Evolutionary conservation across 2,888 invertebrate genomes (phyloP).

Genomic region (Eurytoma californica): DNA sequence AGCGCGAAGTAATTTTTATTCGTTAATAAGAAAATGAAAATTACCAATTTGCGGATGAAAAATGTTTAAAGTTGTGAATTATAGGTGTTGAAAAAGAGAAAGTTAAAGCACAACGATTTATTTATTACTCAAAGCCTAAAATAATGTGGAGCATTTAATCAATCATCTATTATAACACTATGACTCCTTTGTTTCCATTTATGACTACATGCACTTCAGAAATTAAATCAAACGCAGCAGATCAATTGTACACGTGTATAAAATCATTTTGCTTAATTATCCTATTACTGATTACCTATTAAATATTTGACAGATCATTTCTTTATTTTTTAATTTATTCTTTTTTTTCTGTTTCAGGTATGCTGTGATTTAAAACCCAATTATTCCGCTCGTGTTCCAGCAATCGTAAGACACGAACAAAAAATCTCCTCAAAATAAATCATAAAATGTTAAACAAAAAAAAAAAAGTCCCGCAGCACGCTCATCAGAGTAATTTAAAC

Average conservation of each 20-base stretch:
- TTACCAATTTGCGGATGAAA: too few species aligned
- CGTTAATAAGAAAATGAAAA: too few species aligned
- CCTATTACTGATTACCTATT: conserved; percentile 14
- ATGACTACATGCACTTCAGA: not conserved
- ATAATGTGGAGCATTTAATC: conserved; percentile 11
- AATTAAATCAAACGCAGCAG: conserved; percentile 36
- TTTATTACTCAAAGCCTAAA: too few species aligned
- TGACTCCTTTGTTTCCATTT: conserved; percentile 31
- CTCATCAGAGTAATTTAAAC: too few species aligned
- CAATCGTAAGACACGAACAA: not conserved
- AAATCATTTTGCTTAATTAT: conserved; percentile 32
- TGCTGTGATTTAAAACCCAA: not conserved
- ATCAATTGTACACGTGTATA: not conserved
- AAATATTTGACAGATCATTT: too few species aligned
- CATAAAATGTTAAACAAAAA: not conserved
- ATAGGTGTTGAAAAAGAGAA: too few species aligned
- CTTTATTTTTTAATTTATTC: not conserved
- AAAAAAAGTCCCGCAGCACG: too few species aligned
- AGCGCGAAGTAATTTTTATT: too few species aligned
- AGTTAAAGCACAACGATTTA: too few species aligned
- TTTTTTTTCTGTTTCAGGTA: conserved; percentile 33
- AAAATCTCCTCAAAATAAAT: not conserved
- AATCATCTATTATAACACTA: conserved; percentile 33
- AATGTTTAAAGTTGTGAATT: too few species aligned
- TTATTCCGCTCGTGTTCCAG: too few species aligned